These are phyloP conservation scores for Ancistrus triradiatus DNA, from an alignment of 2,113 vertebrate species.

Conservation along the genomic window DNA sequence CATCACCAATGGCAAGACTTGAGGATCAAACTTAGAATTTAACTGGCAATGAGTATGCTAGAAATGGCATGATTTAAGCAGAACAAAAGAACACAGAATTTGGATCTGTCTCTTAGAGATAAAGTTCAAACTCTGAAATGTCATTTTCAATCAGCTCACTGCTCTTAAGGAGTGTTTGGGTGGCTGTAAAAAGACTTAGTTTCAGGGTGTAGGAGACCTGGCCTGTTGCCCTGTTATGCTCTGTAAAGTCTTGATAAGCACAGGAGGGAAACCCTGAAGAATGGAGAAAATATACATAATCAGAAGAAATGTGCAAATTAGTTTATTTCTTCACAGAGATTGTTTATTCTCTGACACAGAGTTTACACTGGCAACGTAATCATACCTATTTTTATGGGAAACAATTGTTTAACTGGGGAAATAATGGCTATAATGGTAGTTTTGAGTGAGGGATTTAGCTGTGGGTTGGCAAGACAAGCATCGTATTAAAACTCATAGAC, in stretches of 20 bases:
- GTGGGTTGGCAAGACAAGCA: too few relatives aligned
- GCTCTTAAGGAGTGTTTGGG: too few relatives aligned
- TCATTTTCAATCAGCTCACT: too few relatives aligned
- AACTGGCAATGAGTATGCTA: not conserved
- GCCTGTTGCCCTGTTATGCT: slow-evolving; percentile 49
- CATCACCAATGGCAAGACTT: too few relatives aligned
- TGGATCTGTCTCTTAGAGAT: too few relatives aligned
- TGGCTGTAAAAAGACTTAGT: too few relatives aligned
- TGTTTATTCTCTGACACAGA: slow-evolving; percentile 13
- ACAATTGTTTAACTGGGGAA: slow-evolving; percentile 10
- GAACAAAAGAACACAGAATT: not conserved
- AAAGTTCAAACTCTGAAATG: too few relatives aligned
- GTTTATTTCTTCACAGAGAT: slow-evolving; percentile 15
- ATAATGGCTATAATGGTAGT: too few relatives aligned
- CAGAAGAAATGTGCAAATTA: slow-evolving; percentile 6
- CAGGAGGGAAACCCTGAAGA: slow-evolving; percentile 54
- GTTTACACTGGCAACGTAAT: not conserved
- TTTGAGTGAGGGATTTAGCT: too few relatives aligned
- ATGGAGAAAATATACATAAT: slow-evolving; percentile 1
- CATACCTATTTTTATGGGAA: not conserved
- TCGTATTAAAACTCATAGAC: too few relatives aligned
- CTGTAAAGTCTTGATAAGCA: slow-evolving; percentile 53
- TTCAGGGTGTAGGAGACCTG: slow-evolving; percentile 40
- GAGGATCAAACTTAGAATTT: too few relatives aligned
- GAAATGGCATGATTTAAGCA: not conserved